A percentile compares a stretch with the other conserved stretches of the same genome.
These are phyloP conservation scores for Bimastos eiseni DNA, from an alignment of 2,888 invertebrate species.

Conservation along the genomic window DNA sequence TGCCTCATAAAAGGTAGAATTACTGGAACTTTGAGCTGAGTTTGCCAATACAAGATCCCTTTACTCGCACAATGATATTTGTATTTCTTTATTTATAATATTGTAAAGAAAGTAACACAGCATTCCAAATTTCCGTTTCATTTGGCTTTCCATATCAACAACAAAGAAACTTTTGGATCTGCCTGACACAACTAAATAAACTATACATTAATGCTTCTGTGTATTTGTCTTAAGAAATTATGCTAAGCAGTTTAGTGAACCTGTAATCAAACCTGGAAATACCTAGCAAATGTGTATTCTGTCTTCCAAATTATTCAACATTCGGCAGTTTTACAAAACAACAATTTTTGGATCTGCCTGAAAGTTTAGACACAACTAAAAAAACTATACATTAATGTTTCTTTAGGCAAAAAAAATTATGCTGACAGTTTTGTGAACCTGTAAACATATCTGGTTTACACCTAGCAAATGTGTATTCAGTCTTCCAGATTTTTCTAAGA, in stretches of 20 bases:
- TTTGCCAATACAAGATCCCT: not conserved
- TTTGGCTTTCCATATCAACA: not conserved
- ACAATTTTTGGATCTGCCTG: not conserved
- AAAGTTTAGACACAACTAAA: not conserved
- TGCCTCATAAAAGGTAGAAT: not conserved
- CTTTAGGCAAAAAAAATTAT: not conserved
- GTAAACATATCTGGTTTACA: not conserved
- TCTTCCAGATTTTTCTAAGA: not conserved
- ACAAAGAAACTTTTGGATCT: not conserved
- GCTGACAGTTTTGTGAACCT: not conserved
- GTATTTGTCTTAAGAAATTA: not conserved
- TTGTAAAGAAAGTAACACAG: not conserved
- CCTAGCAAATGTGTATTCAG: not conserved
- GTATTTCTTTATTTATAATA: not conserved
- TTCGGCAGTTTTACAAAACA: not conserved
- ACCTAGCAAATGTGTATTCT: not conserved
- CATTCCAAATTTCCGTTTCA: not conserved
- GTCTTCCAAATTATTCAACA: not conserved
- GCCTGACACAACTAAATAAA: not conserved
- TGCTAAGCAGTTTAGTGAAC: not conserved
- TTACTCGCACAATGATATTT: not conserved
- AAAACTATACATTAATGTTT: not conserved
- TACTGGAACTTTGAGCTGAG: not conserved
- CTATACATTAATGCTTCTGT: not conserved
- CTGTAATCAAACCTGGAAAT: not conserved